Base-by-base conservation (phyloP, 2,797 vertebrate genomes). In the Parauchenoglanis punctatus region DNA sequence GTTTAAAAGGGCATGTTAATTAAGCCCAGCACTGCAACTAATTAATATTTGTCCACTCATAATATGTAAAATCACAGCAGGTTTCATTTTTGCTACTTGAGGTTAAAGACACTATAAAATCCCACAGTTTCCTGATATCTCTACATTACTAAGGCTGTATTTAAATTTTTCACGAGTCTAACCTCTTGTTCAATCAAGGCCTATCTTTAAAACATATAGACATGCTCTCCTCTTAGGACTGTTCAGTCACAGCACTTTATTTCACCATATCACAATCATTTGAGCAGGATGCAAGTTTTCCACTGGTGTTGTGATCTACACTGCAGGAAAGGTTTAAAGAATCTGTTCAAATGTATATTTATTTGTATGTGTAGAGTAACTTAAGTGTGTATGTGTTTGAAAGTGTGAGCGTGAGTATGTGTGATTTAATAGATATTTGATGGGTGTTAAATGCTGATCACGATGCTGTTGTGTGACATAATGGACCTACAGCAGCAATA, bases 401-500 rank as follows among this genome's bases (percentile, higher is more conserved):
- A 89, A 89, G 76, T 86, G 84, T 91, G 85, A 81, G 25, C 86
- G 89, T 93, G 87, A 70, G 87, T 86, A 31, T 59, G 81, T 83
- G 85, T 88, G 80, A 88, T 68, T 85, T 87, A 85, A 73, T 83
- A 61, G 73, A 86, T 81, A 81, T 84, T 82, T 85, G 78, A 80
- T 84, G 88, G 91, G 91, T 92, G 90, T 93, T 84, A 87, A 93
- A 90, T 91, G 90, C 61, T 86, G 90, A 90, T 94, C 87, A 92
- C 91, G 84, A 93, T 88, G 94, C 94, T 93, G 93, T 93, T 90
- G 91, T 92, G 91, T 90, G 91, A 87, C 94, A 90, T 67, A 85
- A 91, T 91, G 91, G 89, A 72, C 18, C 91, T 92, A 94, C 93
- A 94, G 93, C 94, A 95, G 95, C 94, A 95, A 94, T 94, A 94